Percentiles rank a stretch among this genome's conserved stretches.
Evolutionary conservation across 2,888 invertebrate species (phyloP).

Genomic region (Tinea semifulvella): DNA sequence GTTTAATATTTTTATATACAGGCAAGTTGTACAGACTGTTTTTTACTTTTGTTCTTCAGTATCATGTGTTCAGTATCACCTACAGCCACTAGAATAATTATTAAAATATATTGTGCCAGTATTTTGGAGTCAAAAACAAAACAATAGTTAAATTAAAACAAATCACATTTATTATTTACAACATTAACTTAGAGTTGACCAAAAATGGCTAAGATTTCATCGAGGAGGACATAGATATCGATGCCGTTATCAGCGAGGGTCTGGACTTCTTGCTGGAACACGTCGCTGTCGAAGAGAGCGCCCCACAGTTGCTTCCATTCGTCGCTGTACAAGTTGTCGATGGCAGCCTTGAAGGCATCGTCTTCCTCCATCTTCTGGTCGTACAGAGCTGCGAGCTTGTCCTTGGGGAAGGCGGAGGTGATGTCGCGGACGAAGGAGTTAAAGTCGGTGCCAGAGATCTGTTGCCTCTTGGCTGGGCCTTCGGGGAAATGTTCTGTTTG

Average conservation of each 20-base stretch:
- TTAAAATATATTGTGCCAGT: too few species aligned
- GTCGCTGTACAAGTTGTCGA: constrained; percentile 38
- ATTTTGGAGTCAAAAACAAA: too few species aligned
- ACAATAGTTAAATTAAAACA: too few species aligned
- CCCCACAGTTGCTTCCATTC: constrained; percentile 34
- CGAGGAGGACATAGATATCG: constrained; percentile 26
- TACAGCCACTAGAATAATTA: too few species aligned
- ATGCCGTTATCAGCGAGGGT: constrained; percentile 37
- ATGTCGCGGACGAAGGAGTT: constrained; percentile 32
- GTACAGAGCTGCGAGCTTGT: constrained; percentile 36
- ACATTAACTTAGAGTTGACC: constrained; percentile 27
- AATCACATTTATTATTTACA: neutral
- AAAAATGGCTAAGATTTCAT: constrained; percentile 36
- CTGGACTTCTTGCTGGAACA: constrained; percentile 35
- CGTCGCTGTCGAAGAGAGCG: constrained; percentile 36
- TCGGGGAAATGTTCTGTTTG: neutral
- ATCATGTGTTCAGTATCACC: too few species aligned
- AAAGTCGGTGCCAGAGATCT: constrained; percentile 31
- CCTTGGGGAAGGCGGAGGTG: constrained; percentile 34
- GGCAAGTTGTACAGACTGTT: too few species aligned
- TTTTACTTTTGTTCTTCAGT: too few species aligned
- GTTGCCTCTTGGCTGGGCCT: constrained; percentile 22
- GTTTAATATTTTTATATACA: too few species aligned
- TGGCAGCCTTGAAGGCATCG: constrained; percentile 36
- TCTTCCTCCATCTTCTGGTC: constrained; percentile 41